A percentile compares a stretch with the other conserved stretches of the same genome.
Evolutionary conservation across 2,888 invertebrate species (phyloP).

Genomic region (Alentia gelatinosa): DNA sequence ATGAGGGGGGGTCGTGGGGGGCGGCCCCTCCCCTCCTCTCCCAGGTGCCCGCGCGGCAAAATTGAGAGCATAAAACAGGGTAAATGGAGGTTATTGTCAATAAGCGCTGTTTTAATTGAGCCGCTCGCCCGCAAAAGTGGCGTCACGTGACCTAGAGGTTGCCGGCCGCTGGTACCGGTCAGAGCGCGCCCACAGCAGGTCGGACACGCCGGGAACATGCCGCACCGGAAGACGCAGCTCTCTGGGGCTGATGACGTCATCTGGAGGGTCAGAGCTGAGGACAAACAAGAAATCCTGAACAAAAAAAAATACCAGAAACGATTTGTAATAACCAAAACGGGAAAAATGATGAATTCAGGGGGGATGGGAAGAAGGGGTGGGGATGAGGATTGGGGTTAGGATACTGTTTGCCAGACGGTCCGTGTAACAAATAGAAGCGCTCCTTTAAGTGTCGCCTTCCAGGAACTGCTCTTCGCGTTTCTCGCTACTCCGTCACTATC

Average conservation of each 20-base stretch:
- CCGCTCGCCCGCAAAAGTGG: not conserved
- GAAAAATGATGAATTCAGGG: too few species aligned
- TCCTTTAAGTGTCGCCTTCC: too few species aligned
- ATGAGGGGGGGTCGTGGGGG: not conserved
- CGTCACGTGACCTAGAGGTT: not conserved
- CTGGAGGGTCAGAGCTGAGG: not conserved
- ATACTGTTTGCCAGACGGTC: too few species aligned
- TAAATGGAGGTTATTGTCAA: constrained; percentile 2
- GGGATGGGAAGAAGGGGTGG: too few species aligned
- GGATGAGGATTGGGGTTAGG: too few species aligned
- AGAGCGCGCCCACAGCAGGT: not conserved
- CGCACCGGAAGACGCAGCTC: not conserved
- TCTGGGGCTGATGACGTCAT: not conserved
- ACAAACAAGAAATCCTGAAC: not conserved
- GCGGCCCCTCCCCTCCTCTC: not conserved
- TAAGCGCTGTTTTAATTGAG: constrained; percentile 4
- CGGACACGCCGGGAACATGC: not conserved
- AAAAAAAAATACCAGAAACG: too few species aligned
- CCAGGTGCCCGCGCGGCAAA: not conserved
- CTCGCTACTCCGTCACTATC: too few species aligned
- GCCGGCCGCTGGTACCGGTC: not conserved
- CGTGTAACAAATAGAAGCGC: too few species aligned
- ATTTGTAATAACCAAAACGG: too few species aligned
- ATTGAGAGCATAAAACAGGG: constrained; percentile 16
- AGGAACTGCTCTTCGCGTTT: too few species aligned